Conservation (phyloP, 2,888 invertebrate species). For the Agrochola circellaris region DNA sequence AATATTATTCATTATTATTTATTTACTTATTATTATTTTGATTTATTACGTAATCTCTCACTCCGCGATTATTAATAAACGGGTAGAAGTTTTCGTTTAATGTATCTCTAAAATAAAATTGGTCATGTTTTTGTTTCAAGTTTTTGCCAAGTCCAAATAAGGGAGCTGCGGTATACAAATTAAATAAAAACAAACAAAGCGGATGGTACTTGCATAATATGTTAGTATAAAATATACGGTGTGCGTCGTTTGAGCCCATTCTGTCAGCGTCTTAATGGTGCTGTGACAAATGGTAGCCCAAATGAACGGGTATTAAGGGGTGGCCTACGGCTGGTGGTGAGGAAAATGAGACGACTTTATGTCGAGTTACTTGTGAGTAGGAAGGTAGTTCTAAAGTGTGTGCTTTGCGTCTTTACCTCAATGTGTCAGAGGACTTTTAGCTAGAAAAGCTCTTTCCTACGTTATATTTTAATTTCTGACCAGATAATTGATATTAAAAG, state of each 20-base stretch:
- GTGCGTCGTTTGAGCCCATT: conserved; percentile 70
- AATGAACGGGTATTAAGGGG: conserved; percentile 72
- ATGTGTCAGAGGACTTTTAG: background rate
- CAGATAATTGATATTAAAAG: background rate
- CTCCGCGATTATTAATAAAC: background rate
- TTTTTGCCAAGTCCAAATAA: background rate
- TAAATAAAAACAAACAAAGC: conserved; percentile 37
- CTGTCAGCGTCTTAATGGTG: conserved; percentile 73
- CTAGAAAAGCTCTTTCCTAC: background rate
- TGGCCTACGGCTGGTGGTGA: conserved; percentile 44
- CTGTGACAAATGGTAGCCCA: conserved; percentile 72
- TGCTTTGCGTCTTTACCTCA: background rate
- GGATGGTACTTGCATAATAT: background rate
- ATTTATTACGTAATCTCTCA: too few relatives aligned
- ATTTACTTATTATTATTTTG: too few relatives aligned
- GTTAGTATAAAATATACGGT: conserved; percentile 66
- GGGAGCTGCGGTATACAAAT: background rate
- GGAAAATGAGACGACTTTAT: background rate
- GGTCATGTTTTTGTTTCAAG: background rate
- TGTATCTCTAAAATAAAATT: background rate
- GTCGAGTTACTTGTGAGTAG: background rate
- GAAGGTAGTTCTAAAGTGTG: background rate
- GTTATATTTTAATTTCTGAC: background rate
- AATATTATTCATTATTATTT: too few relatives aligned
- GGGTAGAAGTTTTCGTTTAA: background rate